Conservation (phyloP, 2,888 invertebrate species). For the Stenodema calcarata region DNA sequence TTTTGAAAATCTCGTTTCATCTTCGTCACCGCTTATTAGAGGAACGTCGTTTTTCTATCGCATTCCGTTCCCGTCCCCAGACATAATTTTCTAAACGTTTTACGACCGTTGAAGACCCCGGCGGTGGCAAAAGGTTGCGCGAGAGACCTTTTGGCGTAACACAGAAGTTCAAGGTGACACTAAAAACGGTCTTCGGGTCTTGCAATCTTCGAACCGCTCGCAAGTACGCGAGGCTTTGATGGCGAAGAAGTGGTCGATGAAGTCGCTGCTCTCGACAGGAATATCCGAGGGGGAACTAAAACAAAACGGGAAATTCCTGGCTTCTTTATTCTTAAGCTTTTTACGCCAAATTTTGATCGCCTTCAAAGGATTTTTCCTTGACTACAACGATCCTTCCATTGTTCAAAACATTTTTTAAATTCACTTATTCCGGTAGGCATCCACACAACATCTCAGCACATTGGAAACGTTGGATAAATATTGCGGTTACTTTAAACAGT, state of each 20-base stretch:
- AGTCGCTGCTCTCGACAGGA: too few relatives aligned
- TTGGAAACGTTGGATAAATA: too few relatives aligned
- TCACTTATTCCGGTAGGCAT: too few relatives aligned
- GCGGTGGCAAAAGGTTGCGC: background rate
- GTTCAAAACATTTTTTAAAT: too few relatives aligned
- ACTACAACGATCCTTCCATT: too few relatives aligned
- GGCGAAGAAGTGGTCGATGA: background rate
- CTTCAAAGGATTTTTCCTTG: too few relatives aligned
- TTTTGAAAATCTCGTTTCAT: background rate
- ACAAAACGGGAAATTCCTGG: too few relatives aligned
- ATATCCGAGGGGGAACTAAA: too few relatives aligned
- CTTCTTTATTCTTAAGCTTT: too few relatives aligned
- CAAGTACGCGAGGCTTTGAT: background rate
- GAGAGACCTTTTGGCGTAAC: background rate
- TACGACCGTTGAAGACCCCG: background rate
- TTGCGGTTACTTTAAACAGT: too few relatives aligned
- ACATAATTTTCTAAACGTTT: constrained; percentile 8
- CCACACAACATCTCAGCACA: too few relatives aligned
- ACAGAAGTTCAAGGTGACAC: constrained; percentile 19
- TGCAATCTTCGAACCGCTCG: background rate
- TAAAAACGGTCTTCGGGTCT: background rate
- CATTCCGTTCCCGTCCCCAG: background rate
- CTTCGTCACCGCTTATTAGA: background rate
- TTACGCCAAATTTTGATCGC: too few relatives aligned
- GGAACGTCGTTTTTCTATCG: background rate